phyloP scores from a whole-genome alignment of 1,140 invertebrate genomes.

The Carposina sasakii region DNA sequence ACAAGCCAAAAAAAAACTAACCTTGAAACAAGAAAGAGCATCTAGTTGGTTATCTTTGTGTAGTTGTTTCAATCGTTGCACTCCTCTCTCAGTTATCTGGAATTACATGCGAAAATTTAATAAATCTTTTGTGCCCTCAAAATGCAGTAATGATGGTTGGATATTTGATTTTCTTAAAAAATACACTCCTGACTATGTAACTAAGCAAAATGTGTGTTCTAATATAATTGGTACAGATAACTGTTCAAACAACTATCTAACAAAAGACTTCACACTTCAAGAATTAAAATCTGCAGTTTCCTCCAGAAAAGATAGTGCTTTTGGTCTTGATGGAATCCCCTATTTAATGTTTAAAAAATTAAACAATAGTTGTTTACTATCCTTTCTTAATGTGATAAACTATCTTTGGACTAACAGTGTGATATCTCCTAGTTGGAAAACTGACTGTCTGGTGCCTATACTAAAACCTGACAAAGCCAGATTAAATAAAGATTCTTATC shows the following conservation, averaged over 20 bases:
- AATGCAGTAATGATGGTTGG: slow-evolving; percentile 10
- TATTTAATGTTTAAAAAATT: slow-evolving; percentile 23
- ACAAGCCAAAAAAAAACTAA: neutral
- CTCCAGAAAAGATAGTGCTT: slow-evolving; percentile 19
- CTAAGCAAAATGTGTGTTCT: neutral
- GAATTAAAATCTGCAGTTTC: slow-evolving; percentile 19
- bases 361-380: neutral
- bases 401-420: slow-evolving; percentile 10
- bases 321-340: slow-evolving; percentile 20
- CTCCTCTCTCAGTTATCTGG: neutral
- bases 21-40: neutral
- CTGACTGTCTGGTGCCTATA: slow-evolving; percentile 9
- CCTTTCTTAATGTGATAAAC: slow-evolving; percentile 19
- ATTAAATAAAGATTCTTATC: slow-evolving; percentile 10
- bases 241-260: slow-evolving; percentile 3
- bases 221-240: neutral
- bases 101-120: slow-evolving; percentile 21
- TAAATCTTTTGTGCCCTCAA: slow-evolving; percentile 8
- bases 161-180: slow-evolving; percentile 16
- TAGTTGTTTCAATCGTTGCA: neutral
- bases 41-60: neutral
- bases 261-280: slow-evolving; percentile 10
- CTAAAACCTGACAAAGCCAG: slow-evolving; percentile 10
- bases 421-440: slow-evolving; percentile 11
- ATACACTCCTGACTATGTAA: slow-evolving; percentile 10